phyloP scores from a whole-genome alignment of 2,888 invertebrate genomes.

The Cephus pulcher region DNA sequence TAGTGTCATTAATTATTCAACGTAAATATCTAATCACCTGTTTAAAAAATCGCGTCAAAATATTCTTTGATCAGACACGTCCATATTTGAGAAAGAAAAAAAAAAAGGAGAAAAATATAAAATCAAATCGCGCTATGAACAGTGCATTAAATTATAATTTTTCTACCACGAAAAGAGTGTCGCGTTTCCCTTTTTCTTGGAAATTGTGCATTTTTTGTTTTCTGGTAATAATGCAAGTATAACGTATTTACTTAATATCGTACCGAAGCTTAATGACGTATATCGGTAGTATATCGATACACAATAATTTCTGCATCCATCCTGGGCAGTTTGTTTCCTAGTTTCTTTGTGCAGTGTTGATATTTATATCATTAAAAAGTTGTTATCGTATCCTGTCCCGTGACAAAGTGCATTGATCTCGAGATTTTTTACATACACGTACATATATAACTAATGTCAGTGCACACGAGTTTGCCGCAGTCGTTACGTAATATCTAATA shows the following conservation, averaged over 20 bases:
- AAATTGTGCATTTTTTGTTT: background rate
- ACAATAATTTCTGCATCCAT: background rate
- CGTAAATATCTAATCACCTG: background rate
- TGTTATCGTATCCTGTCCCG: background rate
- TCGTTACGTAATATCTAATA: constrained; percentile 42
- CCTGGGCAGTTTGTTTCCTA: background rate
- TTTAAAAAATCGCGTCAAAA: background rate
- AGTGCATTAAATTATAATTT: background rate
- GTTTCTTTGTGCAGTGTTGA: background rate
- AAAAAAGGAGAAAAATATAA: background rate
- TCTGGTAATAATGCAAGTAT: background rate
- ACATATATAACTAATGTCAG: background rate
- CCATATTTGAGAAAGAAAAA: no score
- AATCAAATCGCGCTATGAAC: background rate
- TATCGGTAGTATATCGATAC: background rate
- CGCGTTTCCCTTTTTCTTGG: background rate
- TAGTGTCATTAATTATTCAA: background rate
- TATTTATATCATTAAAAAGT: background rate
- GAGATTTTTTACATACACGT: constrained; percentile 25
- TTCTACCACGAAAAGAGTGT: background rate
- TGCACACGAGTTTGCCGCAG: background rate
- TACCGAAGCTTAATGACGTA: background rate
- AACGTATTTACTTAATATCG: background rate
- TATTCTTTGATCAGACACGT: background rate
- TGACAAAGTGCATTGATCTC: constrained; percentile 43